A percentile compares a stretch with the other conserved stretches of the same genome.
phyloP scores from a whole-genome alignment of 1,140 invertebrate genomes.

The Metopolophium dirhodum region DNA sequence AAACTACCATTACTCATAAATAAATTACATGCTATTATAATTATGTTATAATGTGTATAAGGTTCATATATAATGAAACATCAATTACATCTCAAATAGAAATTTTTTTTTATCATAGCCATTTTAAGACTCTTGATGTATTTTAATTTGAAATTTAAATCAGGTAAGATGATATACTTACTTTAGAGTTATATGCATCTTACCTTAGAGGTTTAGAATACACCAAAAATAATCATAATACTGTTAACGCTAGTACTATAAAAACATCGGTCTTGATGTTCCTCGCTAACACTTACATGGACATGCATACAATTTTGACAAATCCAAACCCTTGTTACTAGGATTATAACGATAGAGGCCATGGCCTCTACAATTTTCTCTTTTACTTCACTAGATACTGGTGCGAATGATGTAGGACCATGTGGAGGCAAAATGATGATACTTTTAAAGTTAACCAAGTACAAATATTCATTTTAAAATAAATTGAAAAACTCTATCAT shows the following conservation, averaged over 20 bases:
- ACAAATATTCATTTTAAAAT: background rate
- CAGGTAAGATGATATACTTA: constrained; percentile 49
- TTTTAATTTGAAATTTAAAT: background rate
- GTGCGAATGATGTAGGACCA: background rate
- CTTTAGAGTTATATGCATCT: background rate
- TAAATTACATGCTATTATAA: background rate
- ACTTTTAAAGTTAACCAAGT: constrained; percentile 38
- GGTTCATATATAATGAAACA: background rate
- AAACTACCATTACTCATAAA: background rate
- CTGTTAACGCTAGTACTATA: constrained; percentile 27
- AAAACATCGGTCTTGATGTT: constrained; percentile 36
- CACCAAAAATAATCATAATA: constrained; percentile 42
- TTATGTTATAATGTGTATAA: background rate
- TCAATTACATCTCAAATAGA: background rate
- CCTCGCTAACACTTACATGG: constrained; percentile 19
- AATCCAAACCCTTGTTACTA: constrained; percentile 34
- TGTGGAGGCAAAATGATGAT: background rate
- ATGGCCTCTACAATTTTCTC: constrained; percentile 34
- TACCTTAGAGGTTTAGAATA: constrained; percentile 2
- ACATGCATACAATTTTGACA: constrained; percentile 25
- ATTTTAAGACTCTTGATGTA: background rate
- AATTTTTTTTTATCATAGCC: background rate
- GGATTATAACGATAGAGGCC: constrained; percentile 27
- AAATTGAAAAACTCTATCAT: background rate
- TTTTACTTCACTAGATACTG: constrained; percentile 30